Conservation (phyloP, 2,113 vertebrate species). For the Bubo blakistoni region DNA sequence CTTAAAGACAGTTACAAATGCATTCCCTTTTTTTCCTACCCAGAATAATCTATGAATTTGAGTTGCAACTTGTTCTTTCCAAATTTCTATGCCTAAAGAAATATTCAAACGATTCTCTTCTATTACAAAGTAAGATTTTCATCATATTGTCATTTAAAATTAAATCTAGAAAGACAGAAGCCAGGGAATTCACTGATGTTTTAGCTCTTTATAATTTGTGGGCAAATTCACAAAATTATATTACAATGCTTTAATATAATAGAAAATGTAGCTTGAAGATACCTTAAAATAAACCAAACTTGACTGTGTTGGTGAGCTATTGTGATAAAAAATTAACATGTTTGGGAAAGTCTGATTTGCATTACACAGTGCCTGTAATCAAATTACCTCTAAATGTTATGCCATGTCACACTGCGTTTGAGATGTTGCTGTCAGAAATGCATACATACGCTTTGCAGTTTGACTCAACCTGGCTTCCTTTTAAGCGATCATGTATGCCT, state of each 20-base stretch:
- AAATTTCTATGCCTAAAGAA: background rate
- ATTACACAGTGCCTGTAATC: conserved; percentile 61
- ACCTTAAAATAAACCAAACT: conserved; percentile 9
- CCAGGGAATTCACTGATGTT: background rate
- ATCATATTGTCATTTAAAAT: background rate
- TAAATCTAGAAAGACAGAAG: background rate
- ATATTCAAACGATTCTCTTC: background rate
- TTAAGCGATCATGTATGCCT: conserved; percentile 45
- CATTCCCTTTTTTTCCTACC: background rate
- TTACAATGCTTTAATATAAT: background rate
- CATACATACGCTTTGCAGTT: conserved; percentile 13
- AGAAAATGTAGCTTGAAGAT: background rate
- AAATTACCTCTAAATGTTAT: conserved; percentile 61
- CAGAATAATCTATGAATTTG: background rate
- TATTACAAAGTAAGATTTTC: background rate
- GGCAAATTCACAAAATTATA: background rate
- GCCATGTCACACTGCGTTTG: conserved; percentile 37
- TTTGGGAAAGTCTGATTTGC: conserved; percentile 56
- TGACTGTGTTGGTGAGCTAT: background rate
- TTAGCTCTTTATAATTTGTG: background rate
- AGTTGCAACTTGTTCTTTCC: background rate
- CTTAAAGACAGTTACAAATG: background rate
- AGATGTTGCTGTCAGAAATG: conserved; percentile 52
- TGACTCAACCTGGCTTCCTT: conserved; percentile 35
- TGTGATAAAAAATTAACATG: conserved; percentile 34